Evolutionary conservation across 2,113 vertebrate species (phyloP).

Genomic region (Megaleporinus macrocephalus): DNA sequence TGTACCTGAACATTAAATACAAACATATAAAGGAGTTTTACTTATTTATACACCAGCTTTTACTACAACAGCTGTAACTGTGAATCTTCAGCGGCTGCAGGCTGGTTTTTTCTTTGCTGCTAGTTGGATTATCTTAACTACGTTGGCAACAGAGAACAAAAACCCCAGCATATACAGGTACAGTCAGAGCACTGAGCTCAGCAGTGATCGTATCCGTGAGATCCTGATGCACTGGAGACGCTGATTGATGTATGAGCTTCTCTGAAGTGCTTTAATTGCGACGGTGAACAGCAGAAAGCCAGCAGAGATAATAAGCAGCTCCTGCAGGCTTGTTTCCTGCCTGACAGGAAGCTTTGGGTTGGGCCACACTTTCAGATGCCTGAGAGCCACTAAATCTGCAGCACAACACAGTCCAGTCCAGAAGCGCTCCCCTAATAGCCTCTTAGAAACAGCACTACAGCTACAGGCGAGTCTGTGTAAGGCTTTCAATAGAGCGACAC

Average conservation of each 20-base stretch:
- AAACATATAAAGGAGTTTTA: too few species aligned
- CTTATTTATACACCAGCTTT: too few species aligned
- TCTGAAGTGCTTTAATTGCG: conserved; percentile 55
- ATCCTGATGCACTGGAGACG: too few species aligned
- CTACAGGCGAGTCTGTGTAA: too few species aligned
- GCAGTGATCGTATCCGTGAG: neutral
- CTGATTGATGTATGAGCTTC: conserved; percentile 53
- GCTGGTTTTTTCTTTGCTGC: too few species aligned
- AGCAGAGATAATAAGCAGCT: conserved; percentile 29
- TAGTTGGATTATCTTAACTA: too few species aligned
- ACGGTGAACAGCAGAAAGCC: conserved; percentile 47
- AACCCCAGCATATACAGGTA: neutral
- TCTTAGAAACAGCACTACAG: too few species aligned
- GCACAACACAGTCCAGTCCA: conserved; percentile 10
- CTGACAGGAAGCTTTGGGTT: conserved; percentile 19
- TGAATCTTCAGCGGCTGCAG: too few species aligned
- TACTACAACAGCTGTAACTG: too few species aligned
- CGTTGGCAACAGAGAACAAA: too few species aligned
- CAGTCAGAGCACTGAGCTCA: neutral
- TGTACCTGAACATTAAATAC: too few species aligned
- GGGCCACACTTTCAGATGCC: neutral
- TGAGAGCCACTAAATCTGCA: conserved; percentile 1
- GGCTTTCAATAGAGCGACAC: too few species aligned
- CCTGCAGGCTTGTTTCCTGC: conserved; percentile 57
- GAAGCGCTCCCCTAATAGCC: neutral